Evolutionary conservation across 37 sponge, comb jelly and placozoan genomes (phyloP).

Genomic region (Crambe crambe): DNA sequence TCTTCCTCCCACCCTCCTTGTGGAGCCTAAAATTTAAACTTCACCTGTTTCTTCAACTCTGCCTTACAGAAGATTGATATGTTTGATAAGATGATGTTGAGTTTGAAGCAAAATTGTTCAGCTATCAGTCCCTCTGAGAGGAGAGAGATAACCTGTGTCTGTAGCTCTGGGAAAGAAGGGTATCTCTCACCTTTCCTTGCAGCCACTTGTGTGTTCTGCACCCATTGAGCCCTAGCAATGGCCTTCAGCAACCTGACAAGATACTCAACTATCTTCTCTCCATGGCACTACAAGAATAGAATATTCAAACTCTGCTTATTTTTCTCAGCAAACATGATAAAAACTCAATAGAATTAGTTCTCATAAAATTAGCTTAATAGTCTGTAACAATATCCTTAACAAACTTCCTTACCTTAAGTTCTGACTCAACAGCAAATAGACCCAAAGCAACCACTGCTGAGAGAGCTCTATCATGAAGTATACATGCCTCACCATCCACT

Average conservation of each 20-base stretch:
- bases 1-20: no score
- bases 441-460: slow-evolving; percentile 57
- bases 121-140: slow-evolving; percentile 54
- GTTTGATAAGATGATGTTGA: slow-evolving; percentile 45
- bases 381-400: neutral
- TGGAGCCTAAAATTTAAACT: neutral
- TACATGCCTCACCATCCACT: neutral
- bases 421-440: slow-evolving; percentile 48
- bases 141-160: neutral
- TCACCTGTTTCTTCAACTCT: neutral
- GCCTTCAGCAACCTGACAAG: slow-evolving; percentile 30
- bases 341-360: neutral
- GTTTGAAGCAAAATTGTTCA: slow-evolving; percentile 49
- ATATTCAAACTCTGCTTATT: neutral
- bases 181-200: slow-evolving; percentile 31
- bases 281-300: slow-evolving; percentile 2
- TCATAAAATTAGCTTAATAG: no score
- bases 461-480: slow-evolving; percentile 43
- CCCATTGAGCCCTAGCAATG: slow-evolving; percentile 45
- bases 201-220: slow-evolving; percentile 24
- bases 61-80: slow-evolving; percentile 13
- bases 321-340: neutral
- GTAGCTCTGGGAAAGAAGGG: no score
- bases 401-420: slow-evolving; percentile 21
- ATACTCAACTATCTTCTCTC: slow-evolving; percentile 32